These are phyloP conservation scores for Leptodactylus fuscus DNA, from an alignment of 2,113 vertebrate species.

Conservation along the genomic window DNA sequence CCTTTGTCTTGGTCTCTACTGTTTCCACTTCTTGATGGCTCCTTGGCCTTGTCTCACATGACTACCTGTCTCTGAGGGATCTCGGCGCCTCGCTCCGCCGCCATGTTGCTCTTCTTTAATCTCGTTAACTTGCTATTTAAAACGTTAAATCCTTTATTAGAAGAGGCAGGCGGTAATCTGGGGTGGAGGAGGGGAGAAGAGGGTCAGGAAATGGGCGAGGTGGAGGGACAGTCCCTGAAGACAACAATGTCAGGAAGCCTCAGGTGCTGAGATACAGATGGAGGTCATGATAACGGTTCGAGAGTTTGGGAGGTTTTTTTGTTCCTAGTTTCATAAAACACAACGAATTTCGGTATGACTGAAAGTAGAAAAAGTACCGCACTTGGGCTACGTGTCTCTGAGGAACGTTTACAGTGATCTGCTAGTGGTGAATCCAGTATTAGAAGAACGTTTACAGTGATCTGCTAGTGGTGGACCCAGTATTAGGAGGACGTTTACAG, in stretches of 20 bases:
- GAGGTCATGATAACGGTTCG: not conserved
- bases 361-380: not conserved
- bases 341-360: not conserved
- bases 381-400: too few relatives aligned
- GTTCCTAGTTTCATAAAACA: too few relatives aligned
- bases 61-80: too few relatives aligned
- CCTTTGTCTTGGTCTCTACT: not conserved
- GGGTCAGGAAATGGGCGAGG: not conserved
- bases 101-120: slow-evolving; percentile 18
- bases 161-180: not conserved
- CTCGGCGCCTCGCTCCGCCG: not conserved
- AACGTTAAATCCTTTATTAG: slow-evolving; percentile 20
- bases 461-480: too few relatives aligned
- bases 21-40: not conserved
- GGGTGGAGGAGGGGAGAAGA: not conserved
- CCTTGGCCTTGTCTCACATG: too few relatives aligned
- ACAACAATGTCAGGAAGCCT: slow-evolving; percentile 21
- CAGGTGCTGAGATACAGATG: not conserved
- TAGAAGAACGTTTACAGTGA: too few relatives aligned
- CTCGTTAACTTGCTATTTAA: slow-evolving; percentile 22
- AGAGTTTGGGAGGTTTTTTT: too few relatives aligned
- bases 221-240: not conserved
- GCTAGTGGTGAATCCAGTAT: too few relatives aligned
- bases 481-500: too few relatives aligned
- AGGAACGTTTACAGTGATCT: too few relatives aligned